Evolutionary conservation across 2,797 vertebrate genomes (phyloP), one percentile per base, ranked within the genome.

Genomic region (Spea hammondii): DNA sequence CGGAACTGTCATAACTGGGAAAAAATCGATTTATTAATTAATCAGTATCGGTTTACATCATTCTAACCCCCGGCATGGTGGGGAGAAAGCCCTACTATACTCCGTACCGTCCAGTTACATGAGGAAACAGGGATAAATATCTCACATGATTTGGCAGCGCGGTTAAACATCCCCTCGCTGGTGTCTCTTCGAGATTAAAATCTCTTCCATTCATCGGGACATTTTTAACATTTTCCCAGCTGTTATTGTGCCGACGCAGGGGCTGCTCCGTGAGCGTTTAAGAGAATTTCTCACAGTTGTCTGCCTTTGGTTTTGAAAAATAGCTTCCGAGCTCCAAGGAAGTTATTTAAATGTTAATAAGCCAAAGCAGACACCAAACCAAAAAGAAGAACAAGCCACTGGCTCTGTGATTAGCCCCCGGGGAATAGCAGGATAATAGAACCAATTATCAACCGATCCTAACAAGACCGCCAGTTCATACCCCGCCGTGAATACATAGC

Each of bases 291-390:
- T 60, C 44, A 74, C 55, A n/a, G 6, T 17, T 4, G 13, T 8
- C 57, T 67, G n/a, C 17, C 11, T n/a, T 5, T 17, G 53, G 10
- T 12, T 55, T 54, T 71, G 14, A 47, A 70, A 64, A 80, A 75
- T 69, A n/a, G 70, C 8, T n/a, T 17, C 69, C 44, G 45, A 49
- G 14, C 47, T 51, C 55, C 12, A 48, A 60, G 65, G 67, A 55
- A 44, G 64, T 64, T 57, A 71, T 76, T 72, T 45, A 65, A 44
- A 76, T 76, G 74, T 50, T 80, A 76, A 80, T 80, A 50, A 72
- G 2, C 8, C n/a, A 62, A 6, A 60, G 67, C n/a, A 51, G 49
- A 65, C 45, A 3, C 2, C 11, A 62, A 62, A 62, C 59, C 14
- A 70, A n/a, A 48, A 59, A 9, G 48, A 11, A 13, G 57, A 69